These are phyloP conservation scores for Schizotus pectinicornis DNA, from an alignment of 2,888 invertebrate genomes.

Conservation along the genomic window DNA sequence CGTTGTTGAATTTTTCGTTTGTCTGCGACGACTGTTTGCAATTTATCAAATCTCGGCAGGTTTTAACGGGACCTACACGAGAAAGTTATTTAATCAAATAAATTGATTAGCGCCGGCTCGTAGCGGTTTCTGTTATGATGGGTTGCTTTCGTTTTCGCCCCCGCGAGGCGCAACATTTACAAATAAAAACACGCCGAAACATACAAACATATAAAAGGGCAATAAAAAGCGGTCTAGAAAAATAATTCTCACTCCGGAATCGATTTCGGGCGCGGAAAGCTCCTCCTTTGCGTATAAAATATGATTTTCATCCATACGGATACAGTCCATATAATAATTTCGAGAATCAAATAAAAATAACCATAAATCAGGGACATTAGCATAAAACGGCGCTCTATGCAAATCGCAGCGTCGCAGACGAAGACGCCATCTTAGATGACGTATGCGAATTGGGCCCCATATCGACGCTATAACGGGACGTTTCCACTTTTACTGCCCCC, in stretches of 20 bases:
- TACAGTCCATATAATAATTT: conserved; percentile 62
- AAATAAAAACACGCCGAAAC: conserved; percentile 15
- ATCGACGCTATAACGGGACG: conserved; percentile 24
- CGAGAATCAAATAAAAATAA: conserved; percentile 62
- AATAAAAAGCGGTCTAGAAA: conserved; percentile 49
- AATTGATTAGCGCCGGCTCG: background rate
- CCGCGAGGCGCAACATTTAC: conserved; percentile 6
- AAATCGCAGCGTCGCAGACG: conserved; percentile 45
- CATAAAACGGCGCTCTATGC: conserved; percentile 59
- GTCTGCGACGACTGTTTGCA: no score
- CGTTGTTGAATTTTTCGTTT: no score
- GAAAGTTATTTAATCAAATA: conserved; percentile 3
- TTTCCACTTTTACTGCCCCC: conserved; percentile 14
- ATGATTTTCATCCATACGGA: conserved; percentile 62
- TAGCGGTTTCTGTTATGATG: background rate
- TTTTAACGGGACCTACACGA: no score
- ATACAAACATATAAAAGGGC: conserved; percentile 51
- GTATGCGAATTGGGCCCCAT: conserved; percentile 37
- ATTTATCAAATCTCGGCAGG: no score
- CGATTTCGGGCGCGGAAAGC: conserved; percentile 50
- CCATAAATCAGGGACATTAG: conserved; percentile 58
- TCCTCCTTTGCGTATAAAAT: conserved; percentile 55
- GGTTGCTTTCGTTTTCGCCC: background rate
- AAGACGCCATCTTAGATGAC: conserved; percentile 53
- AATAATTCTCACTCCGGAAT: conserved; percentile 54